A percentile compares a stretch with the other conserved stretches of the same genome.
phyloP scores from a whole-genome alignment of 2,888 invertebrate species.

The Acheta domesticus region DNA sequence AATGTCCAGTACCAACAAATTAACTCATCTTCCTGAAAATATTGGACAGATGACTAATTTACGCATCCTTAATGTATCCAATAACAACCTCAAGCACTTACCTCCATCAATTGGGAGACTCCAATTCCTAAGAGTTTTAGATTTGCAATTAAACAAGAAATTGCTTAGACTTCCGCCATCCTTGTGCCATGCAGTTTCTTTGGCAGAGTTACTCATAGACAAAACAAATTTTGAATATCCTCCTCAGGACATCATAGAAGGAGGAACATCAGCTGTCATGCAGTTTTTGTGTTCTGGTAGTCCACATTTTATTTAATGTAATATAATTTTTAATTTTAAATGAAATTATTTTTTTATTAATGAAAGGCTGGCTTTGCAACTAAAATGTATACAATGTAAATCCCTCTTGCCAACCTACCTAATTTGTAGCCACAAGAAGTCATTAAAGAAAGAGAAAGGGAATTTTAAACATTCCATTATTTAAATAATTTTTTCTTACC shows the following conservation, averaged over 20 bases:
- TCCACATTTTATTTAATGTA: background rate
- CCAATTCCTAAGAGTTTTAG: conserved; percentile 58
- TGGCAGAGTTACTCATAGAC: conserved; percentile 62
- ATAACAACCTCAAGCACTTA: conserved; percentile 63
- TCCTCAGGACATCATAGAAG: conserved; percentile 55
- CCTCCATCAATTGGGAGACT: conserved; percentile 63
- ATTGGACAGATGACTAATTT: conserved; percentile 63
- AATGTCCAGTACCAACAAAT: conserved; percentile 67
- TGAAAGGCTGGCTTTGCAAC: too few species aligned
- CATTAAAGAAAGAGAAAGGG: too few species aligned
- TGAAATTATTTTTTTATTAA: background rate
- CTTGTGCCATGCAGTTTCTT: conserved; percentile 61
- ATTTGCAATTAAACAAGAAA: conserved; percentile 58
- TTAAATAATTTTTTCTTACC: too few species aligned
- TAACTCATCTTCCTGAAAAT: conserved; percentile 65
- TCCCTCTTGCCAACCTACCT: too few species aligned
- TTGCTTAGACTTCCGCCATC: conserved; percentile 61
- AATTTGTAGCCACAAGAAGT: too few species aligned
- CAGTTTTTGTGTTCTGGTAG: conserved; percentile 57
- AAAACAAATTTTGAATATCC: conserved; percentile 63
- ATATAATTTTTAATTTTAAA: background rate
- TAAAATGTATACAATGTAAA: too few species aligned
- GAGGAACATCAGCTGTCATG: conserved; percentile 64
- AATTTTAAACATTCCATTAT: too few species aligned
- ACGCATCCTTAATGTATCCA: conserved; percentile 65